Base-by-base conservation (phyloP, 1,140 invertebrate species). In the Diploscapter pachys region DNA sequence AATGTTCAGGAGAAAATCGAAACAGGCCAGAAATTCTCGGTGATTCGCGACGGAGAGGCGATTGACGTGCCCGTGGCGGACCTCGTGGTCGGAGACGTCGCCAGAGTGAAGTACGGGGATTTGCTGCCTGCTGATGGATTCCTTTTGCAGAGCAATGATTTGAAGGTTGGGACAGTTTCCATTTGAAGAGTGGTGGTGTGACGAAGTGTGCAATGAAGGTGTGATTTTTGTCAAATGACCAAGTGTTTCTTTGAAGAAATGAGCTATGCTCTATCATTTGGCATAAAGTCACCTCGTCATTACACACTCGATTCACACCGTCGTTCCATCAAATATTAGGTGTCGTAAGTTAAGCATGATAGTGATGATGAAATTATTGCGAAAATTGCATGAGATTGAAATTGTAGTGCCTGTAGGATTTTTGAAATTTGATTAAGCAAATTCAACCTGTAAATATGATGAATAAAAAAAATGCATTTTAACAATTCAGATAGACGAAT, bases 21-120 rank as follows among this genome's bases (percentile, higher is more conserved):
- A 89, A 93, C 94, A 85, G 96, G 98, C 88, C 95, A 99, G 87
- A 96, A 94, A 88, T 98, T 99, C 89, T 91, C 93, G 64, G 95
- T 98, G 75, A 95, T 99, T 83, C 90, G 96, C 77, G 91, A 91
- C 83, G 91, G 90, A 73, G 93, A 97, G 88, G 92, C 95, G 64
- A 91, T 92, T 81, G 94, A 98, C 89, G 91, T 99, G 83, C 91
- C 92, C 73, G 96, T 99, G 8, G 64, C 72, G 80, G 96, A 99
- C 80, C 93, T 99, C 85, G 93, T 98, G 79, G 96, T 98, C 78
- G 96, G 96, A 77, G 96, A 99, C 89, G 95, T 99, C 87, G 96
- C 95, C 88, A 95, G 92, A 88, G 85, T 88, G 66, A 89, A 89
- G 86, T 89, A 89, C 82, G 88, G 88, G 85, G 96, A 99, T 89